phyloP scores from a whole-genome alignment of 2,113 vertebrate species.

The Bombycilla garrulus region DNA sequence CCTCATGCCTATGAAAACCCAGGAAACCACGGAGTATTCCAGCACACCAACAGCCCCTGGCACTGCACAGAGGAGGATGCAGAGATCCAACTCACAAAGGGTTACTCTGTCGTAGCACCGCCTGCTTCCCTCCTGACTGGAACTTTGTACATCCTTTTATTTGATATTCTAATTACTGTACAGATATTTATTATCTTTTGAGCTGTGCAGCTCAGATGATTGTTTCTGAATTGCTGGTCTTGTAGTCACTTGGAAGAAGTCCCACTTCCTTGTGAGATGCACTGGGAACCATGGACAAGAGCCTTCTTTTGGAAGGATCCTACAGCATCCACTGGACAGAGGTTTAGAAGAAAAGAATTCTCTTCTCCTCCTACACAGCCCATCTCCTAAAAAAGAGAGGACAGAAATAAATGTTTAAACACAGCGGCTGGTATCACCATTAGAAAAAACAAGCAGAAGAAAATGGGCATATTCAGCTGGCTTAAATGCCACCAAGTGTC shows the following conservation, averaged over 20 bases:
- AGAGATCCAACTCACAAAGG: background rate
- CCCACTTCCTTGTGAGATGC: background rate
- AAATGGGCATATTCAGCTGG: background rate
- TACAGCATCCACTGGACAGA: background rate
- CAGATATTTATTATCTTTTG: background rate
- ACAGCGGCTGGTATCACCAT: background rate
- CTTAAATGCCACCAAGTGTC: background rate
- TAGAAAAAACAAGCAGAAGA: constrained; percentile 11
- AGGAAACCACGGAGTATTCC: background rate
- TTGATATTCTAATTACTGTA: background rate
- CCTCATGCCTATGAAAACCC: background rate
- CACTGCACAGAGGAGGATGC: background rate
- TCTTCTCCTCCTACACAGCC: background rate
- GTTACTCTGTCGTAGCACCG: background rate
- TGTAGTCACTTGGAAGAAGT: background rate
- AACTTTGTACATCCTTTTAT: background rate
- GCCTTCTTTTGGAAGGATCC: background rate
- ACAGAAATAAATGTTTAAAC: background rate
- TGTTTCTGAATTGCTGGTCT: background rate
- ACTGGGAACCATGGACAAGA: background rate
- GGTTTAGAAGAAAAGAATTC: background rate
- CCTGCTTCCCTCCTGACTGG: background rate
- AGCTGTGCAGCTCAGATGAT: background rate
- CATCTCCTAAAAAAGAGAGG: background rate
- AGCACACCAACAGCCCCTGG: background rate